Conservation (phyloP, 1,140 invertebrate genomes). For the Drosophila chauvacae region DNA sequence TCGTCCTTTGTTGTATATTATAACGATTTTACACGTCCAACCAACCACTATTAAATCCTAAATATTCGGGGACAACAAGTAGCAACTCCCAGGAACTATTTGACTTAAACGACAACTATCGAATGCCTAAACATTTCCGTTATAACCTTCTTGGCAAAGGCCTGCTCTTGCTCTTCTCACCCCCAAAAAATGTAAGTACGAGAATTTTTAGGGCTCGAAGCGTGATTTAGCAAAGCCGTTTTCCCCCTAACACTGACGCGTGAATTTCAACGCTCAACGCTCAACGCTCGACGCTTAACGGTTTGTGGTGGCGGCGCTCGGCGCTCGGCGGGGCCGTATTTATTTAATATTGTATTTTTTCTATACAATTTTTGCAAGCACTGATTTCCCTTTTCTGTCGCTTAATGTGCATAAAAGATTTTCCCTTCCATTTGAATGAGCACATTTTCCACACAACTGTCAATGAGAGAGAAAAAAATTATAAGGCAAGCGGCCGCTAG, state of each 20-base stretch:
- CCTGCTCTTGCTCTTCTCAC: slow-evolving; percentile 6
- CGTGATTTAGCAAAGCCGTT: slow-evolving; percentile 32
- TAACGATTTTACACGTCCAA: background rate
- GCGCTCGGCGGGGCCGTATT: slow-evolving; percentile 55
- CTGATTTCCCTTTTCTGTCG: slow-evolving; percentile 82
- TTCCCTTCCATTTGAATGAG: slow-evolving; percentile 76
- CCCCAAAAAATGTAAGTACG: slow-evolving; percentile 10
- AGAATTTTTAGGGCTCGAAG: slow-evolving; percentile 11
- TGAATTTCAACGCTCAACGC: slow-evolving; percentile 81
- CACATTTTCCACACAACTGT: slow-evolving; percentile 82
- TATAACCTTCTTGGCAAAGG: slow-evolving; percentile 20
- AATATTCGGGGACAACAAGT: slow-evolving; percentile 9
- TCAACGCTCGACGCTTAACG: slow-evolving; percentile 79
- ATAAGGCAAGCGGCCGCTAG: slow-evolving; percentile 18
- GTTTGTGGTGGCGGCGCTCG: slow-evolving; percentile 69
- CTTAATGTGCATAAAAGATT: slow-evolving; percentile 83
- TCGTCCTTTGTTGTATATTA: slow-evolving; percentile 13
- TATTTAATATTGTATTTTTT: slow-evolving; percentile 81
- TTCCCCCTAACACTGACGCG: slow-evolving; percentile 65
- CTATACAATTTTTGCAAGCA: slow-evolving; percentile 69
- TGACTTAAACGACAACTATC: slow-evolving; percentile 3
- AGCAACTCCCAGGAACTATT: background rate
- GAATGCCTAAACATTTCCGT: slow-evolving; percentile 3
- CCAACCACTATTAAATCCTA: background rate
- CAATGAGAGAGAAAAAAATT: slow-evolving; percentile 51